Evolutionary conservation across 1,140 invertebrate species (phyloP), one percentile per base, ranked within the genome.

Genomic region (Brachionus koreanus): DNA sequence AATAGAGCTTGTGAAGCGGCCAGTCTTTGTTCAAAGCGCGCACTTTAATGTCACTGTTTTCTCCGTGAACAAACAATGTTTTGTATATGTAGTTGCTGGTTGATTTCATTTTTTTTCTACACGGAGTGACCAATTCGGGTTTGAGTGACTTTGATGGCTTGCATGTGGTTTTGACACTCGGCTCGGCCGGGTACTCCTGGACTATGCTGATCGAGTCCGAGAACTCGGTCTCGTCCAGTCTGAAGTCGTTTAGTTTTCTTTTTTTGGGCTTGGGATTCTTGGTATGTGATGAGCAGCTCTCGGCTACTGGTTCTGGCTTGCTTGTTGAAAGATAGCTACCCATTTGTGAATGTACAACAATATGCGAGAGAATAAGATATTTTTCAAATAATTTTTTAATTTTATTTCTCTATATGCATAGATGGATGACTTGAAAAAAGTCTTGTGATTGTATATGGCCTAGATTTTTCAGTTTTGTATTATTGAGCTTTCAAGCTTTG

Each of bases 81-180:
- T 93, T 91, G 85, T 93, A 94, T 83, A 94, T 94, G 85, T 94
- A 94, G 84, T 93, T 90, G 12, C 92, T 91, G 13, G 93, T 94
- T 25, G 91, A 92, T 25, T 91, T 86, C n/a, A 93, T 87, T 87
- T 92, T 93, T 86, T 91, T 92, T 85, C 93, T 12, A 25, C 42
- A 46, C 46, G 69, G 69, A 12, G 6, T 74, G 9, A 74, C n/a
- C 16, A 74, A n/a, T 29, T 46, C 69, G 4, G 37, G 69, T 6
- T 74, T 74, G 9, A 74, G 10, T 9, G 23, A 13, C 5, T 49
- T 43, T 2, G 33, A n/a, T 5, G 5, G 33, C 3, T 16, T 69
- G 6, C 25, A 9, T n/a, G 33, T 33, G 25, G 12, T 57, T 6
- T 33, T 3, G 4, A 9, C 2, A 25, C 16, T 16, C 29, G 29